These are phyloP conservation scores for Sphecodes monilicornis DNA, from an alignment of 2,888 invertebrate genomes.

Conservation along the genomic window DNA sequence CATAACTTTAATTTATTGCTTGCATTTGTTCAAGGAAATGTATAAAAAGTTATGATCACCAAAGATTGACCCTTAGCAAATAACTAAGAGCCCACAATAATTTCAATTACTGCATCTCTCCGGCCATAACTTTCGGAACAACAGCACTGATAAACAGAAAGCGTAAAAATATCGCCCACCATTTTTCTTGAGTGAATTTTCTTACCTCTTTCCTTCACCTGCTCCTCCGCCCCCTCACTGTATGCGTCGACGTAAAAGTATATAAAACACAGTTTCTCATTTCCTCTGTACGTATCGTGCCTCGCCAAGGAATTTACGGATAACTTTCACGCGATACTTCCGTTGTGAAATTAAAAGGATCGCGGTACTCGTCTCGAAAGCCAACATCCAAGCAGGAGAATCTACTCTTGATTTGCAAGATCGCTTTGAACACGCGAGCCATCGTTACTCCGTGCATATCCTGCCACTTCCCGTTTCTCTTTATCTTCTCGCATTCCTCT, in stretches of 20 bases:
- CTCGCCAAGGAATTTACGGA: background rate
- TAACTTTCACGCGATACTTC: slow-evolving; percentile 20
- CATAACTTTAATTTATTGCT: too few relatives aligned
- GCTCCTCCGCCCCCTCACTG: background rate
- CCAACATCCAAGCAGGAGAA: slow-evolving; percentile 36
- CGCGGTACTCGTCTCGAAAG: slow-evolving; percentile 18
- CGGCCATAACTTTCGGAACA: background rate
- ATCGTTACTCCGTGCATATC: slow-evolving; percentile 30
- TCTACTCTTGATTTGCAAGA: slow-evolving; percentile 54
- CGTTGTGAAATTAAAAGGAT: slow-evolving; percentile 38
- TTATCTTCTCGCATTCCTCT: slow-evolving; percentile 7
- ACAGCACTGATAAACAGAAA: background rate
- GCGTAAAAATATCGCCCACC: background rate
- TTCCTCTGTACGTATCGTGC: background rate
- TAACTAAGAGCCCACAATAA: too few relatives aligned
- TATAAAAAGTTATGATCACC: too few relatives aligned
- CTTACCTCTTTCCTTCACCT: background rate
- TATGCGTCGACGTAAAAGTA: background rate
- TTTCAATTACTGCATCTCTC: background rate
- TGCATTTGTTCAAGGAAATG: too few relatives aligned
- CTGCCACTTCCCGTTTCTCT: slow-evolving; percentile 25
- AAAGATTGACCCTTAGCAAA: too few relatives aligned
- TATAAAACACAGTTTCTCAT: background rate
- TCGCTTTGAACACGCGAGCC: slow-evolving; percentile 50
- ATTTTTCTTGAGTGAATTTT: background rate